Percentiles rank a stretch among this genome's conserved stretches.
phyloP scores from a whole-genome alignment of 1,140 invertebrate species.

The Aporrectodea caliginosa region DNA sequence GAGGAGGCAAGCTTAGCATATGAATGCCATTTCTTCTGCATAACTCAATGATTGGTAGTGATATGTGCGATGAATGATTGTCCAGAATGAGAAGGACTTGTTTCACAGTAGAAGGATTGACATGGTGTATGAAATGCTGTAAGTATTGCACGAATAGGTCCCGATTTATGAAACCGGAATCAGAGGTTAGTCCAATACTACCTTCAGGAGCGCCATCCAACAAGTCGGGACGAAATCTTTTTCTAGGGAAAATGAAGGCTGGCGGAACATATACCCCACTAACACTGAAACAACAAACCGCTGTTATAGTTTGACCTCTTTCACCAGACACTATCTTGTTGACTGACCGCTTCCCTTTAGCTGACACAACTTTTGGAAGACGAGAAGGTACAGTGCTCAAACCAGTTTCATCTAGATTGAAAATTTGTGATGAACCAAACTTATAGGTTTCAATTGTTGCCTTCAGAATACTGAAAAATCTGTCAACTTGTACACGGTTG shows the following conservation, averaged over 20 bases:
- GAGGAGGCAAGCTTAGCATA: conserved; percentile 39
- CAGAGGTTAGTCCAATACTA: conserved; percentile 20
- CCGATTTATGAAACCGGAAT: conserved; percentile 37
- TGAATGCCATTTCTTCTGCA: conserved; percentile 35
- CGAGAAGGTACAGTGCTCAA: conserved; percentile 51
- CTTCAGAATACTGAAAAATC: neutral
- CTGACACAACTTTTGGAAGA: conserved; percentile 54
- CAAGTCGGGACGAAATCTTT: conserved; percentile 44
- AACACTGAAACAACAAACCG: conserved; percentile 36
- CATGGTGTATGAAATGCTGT: conserved; percentile 52
- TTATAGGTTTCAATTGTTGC: neutral
- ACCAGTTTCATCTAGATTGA: conserved; percentile 58
- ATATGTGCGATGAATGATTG: conserved; percentile 37
- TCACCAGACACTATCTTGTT: conserved; percentile 54
- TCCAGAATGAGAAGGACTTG: conserved; percentile 37
- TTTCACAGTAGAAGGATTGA: conserved; percentile 39
- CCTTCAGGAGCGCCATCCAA: conserved; percentile 42
- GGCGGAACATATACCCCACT: conserved; percentile 41
- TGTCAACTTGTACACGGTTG: neutral
- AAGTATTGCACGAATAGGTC: conserved; percentile 56
- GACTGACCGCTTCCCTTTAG: conserved; percentile 52
- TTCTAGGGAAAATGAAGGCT: conserved; percentile 42
- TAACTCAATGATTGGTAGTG: conserved; percentile 25
- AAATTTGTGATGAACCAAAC: conserved; percentile 38
- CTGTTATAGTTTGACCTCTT: conserved; percentile 46